phyloP scores from a whole-genome alignment of 1,140 invertebrate genomes.

The Megathymus violae region DNA sequence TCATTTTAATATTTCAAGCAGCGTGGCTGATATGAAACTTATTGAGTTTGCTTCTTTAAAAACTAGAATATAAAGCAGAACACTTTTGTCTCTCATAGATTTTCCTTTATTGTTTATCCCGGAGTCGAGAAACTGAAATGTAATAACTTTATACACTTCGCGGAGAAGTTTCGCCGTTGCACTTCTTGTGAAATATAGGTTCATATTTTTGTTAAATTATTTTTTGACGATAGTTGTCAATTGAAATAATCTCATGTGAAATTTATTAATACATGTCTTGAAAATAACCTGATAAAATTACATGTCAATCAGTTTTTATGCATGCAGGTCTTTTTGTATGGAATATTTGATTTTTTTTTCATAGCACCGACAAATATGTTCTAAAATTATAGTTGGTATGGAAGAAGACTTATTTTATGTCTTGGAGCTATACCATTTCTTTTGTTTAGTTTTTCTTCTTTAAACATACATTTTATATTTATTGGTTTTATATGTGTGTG shows the following conservation, averaged over 20 bases:
- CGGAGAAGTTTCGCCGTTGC: slow-evolving; percentile 17
- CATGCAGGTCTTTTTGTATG: too few species aligned
- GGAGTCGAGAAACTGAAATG: slow-evolving; percentile 23
- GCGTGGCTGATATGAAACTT: slow-evolving; percentile 24
- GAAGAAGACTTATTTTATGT: too few species aligned
- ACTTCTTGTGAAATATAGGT: slow-evolving; percentile 23
- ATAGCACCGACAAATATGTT: too few species aligned
- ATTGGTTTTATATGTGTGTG: too few species aligned
- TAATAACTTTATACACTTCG: slow-evolving; percentile 32
- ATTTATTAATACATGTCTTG: background rate
- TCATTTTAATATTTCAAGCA: slow-evolving; percentile 30
- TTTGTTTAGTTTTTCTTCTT: too few species aligned
- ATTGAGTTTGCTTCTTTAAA: slow-evolving; percentile 32
- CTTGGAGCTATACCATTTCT: too few species aligned
- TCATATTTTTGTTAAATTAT: slow-evolving; percentile 17
- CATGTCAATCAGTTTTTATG: too few species aligned
- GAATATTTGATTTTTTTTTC: too few species aligned
- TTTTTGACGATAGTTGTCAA: slow-evolving; percentile 2
- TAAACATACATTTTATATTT: too few species aligned
- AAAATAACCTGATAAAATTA: too few species aligned
- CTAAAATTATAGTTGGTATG: too few species aligned
- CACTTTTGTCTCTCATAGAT: slow-evolving; percentile 31
- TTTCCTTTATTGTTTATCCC: slow-evolving; percentile 30
- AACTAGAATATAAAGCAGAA: slow-evolving; percentile 35
- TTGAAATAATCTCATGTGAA: background rate